Percentiles rank a stretch among this genome's conserved stretches.
Conservation (phyloP, 2,797 vertebrate species). For the Enteromius unitaeniatus region DNA sequence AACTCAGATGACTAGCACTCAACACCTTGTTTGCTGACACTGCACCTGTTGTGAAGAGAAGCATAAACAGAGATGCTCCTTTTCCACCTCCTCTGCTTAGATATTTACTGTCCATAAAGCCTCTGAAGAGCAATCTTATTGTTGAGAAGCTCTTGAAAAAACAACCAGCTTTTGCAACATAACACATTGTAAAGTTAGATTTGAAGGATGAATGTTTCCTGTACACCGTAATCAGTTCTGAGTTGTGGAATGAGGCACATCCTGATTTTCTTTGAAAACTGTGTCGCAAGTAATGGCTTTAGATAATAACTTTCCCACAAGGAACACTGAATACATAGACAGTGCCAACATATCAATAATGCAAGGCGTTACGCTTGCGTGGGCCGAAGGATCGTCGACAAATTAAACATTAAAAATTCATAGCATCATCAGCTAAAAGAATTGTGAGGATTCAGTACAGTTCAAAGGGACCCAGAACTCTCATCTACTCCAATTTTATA, state of each 20-base stretch:
- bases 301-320: not conserved
- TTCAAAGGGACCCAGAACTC: not conserved
- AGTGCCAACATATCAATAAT: constrained; percentile 46
- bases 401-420: constrained; percentile 52
- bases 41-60: constrained; percentile 13
- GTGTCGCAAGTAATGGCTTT: not conserved
- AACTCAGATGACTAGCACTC: not conserved
- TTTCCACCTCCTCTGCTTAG: not conserved
- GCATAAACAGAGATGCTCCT: not conserved
- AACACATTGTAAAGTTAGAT: not conserved
- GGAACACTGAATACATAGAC: constrained; percentile 4
- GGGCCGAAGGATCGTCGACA: constrained; percentile 36
- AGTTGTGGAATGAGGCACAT: not conserved
- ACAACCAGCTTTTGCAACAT: not conserved
- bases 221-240: not conserved
- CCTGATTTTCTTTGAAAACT: not conserved
- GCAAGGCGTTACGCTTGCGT: constrained; percentile 3
- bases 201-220: not conserved
- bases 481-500: not conserved
- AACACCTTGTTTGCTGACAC: not conserved
- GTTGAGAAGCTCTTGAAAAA: not conserved
- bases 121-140: not conserved
- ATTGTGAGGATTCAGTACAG: not conserved
- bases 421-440: constrained; percentile 34
- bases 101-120: not conserved